Evolutionary conservation across 2,113 vertebrate species (phyloP), one percentile per base, ranked within the genome.

Genomic region (Cariama cristata): DNA sequence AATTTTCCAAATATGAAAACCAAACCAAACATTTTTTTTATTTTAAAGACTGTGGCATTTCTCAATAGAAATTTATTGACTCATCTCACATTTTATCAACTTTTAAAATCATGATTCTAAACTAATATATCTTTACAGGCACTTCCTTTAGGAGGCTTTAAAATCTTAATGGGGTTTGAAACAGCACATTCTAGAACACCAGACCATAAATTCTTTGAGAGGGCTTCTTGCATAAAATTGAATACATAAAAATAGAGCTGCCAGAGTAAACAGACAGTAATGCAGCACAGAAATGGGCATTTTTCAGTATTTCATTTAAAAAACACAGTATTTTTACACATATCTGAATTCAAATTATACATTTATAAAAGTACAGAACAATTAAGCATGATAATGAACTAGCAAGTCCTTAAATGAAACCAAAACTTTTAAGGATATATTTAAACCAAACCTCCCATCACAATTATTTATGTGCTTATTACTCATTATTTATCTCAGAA

Each of bases 131-230:
- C 68, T 94, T 87, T 74, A 82, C 52, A 95, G 67, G 42, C 21
- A 76, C 40, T 80, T 86, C 79, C 67, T 95, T 91, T 76, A 95
- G 49, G 74, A 88, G 64, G 47, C 28, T 92, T 90, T 88, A 96
- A 94, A 97, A 89, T 56, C 75, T 86, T 96, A 90, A 95, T 60
- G 45, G 60, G 13, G 68, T 88, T 91, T 96, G 94, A 95, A 76
- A 97, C 68, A 86, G 88, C 86, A 88, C 73, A 93, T 92, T 91
- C 76, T 87, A 87, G 60, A 90, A 93, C 14, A 94, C 6, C 45
- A 75, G 17, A 68, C 24, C 80, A 94, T 68, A 71, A 95, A 92
- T 87, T 87, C 80, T 84, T 45, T 49, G 47, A 97, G 40, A 90
- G 2, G 8, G 27, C 20, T 91, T 86, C 80, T 45, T 91, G 73